Base-by-base conservation (phyloP, 2,113 vertebrate species). In the Mirounga angustirostris region DNA sequence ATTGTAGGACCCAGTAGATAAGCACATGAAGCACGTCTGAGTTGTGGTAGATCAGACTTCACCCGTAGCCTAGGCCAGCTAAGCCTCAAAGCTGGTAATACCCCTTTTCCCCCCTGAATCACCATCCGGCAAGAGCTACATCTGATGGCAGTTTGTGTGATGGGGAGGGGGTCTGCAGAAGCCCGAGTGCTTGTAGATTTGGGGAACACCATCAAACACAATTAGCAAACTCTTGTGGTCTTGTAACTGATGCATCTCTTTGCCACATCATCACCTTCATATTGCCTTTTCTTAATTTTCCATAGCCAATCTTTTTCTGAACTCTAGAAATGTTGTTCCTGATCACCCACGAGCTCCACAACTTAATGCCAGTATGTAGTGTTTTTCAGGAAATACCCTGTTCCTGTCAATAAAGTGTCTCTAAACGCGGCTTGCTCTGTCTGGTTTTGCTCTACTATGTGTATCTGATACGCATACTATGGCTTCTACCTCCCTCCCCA, bases 351-450 rank as follows among this genome's bases (percentile, higher is more conserved):
- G 14, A 52, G 58, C 85, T 82, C 28, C 0, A 89, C 46, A 94
- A 67, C 59, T 36, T 56, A 43, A 88, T 46, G 80, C 67, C 43
- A 58, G 52, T 84, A 36, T 56, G 82, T 91, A 90, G 26, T 80
- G 58, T 85, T 95, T 92, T 92, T 52, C 91, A 86, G 56, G 78
- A 78, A 96, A 93, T 19, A 86, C 58, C 88, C 52, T 46, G 73
- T 95, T 96, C 18, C 2, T 54, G 73, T 96, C 85, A 98, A 98
- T 97, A 98, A 98, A 98, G 71, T 28, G 30, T 94, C 89, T 94
- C 89, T 92, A 28, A 87, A 86, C 81, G 73, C 46, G 4, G 28
- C 36, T 40, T 15, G 58, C 63, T 85, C 61, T 52, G 74, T 85
- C 61, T 52, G 74, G 71, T 52, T 93, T 80, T 40, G 67, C 81